Conservation (phyloP, 1,140 invertebrate genomes). For the Aethina tumida region DNA sequence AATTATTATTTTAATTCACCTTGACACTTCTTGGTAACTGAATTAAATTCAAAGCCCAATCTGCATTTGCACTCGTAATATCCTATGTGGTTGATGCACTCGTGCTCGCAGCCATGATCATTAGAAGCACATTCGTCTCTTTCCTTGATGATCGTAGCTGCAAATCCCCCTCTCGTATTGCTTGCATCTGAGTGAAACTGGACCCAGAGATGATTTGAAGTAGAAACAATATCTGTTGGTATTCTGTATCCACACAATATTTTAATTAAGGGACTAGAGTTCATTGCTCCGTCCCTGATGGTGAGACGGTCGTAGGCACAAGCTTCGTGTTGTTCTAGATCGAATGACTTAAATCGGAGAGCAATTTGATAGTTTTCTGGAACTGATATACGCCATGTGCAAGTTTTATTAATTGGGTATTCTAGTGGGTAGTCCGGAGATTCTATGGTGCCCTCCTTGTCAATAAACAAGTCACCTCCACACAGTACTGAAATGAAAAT, state of each 20-base stretch:
- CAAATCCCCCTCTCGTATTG: constrained; percentile 93
- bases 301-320: constrained; percentile 96
- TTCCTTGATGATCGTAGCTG: constrained; percentile 90
- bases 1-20: no score
- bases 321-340: constrained; percentile 96
- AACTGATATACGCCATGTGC: constrained; percentile 89
- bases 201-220: constrained; percentile 78
- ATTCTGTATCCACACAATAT: constrained; percentile 92
- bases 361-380: constrained; percentile 78
- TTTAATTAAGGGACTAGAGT: constrained; percentile 72
- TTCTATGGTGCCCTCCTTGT: constrained; percentile 72
- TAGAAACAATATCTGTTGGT: constrained; percentile 77
- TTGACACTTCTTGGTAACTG: constrained; percentile 94
- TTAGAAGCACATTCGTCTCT: constrained; percentile 83
- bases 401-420: constrained; percentile 90
- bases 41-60: constrained; percentile 91
- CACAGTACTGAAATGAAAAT: constrained; percentile 74
- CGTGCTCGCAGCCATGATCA: constrained; percentile 91
- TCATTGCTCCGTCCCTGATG: constrained; percentile 66
- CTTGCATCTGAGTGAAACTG: constrained; percentile 95
- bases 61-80: constrained; percentile 90
- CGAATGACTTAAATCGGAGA: constrained; percentile 65
- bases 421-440: constrained; percentile 96
- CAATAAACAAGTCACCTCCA: constrained; percentile 75
- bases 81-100: constrained; percentile 91